A percentile compares a stretch with the other conserved stretches of the same genome.
These are phyloP conservation scores for Ypsolopha sequella DNA, from an alignment of 2,888 invertebrate species.

Conservation along the genomic window DNA sequence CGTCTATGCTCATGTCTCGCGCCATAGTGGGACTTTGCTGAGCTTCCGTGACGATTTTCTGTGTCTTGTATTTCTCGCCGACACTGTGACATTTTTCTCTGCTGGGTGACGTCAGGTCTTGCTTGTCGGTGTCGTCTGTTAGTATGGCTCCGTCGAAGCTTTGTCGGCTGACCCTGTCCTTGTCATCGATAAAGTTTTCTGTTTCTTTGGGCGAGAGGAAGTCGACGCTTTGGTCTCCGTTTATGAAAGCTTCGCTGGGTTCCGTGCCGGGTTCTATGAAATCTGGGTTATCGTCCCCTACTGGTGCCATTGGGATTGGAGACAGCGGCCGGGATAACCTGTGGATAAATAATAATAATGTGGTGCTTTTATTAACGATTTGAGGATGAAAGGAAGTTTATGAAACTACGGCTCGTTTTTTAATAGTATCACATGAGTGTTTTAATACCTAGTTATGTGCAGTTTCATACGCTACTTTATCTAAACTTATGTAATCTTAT, in stretches of 20 bases:
- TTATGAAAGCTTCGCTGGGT: constrained; percentile 20
- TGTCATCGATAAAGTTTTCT: constrained; percentile 52
- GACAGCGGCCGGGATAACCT: constrained; percentile 56
- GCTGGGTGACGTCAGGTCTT: constrained; percentile 31
- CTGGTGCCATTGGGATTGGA: constrained; percentile 28
- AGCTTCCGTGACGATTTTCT: constrained; percentile 43
- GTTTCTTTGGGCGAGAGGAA: constrained; percentile 54
- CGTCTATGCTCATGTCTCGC: constrained; percentile 76
- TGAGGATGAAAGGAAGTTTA: not conserved
- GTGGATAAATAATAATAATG: constrained; percentile 14
- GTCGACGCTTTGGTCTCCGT: constrained; percentile 25
- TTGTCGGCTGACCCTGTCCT: constrained; percentile 52
- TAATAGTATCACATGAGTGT: too few relatives aligned
- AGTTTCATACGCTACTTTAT: too few relatives aligned
- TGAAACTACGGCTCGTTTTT: too few relatives aligned
- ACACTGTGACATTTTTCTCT: constrained; percentile 65
- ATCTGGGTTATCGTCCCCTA: constrained; percentile 20
- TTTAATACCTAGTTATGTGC: too few relatives aligned
- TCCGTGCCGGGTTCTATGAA: constrained; percentile 22
- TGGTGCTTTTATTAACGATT: not conserved
- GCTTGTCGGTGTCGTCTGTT: constrained; percentile 43
- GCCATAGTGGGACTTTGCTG: constrained; percentile 72
- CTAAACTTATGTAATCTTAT: too few relatives aligned
- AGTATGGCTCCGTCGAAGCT: constrained; percentile 54
- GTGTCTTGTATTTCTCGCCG: constrained; percentile 58